Percentiles rank a stretch among this genome's conserved stretches.
Conservation (phyloP, 1,140 invertebrate genomes). For the Saccostrea glomerata region DNA sequence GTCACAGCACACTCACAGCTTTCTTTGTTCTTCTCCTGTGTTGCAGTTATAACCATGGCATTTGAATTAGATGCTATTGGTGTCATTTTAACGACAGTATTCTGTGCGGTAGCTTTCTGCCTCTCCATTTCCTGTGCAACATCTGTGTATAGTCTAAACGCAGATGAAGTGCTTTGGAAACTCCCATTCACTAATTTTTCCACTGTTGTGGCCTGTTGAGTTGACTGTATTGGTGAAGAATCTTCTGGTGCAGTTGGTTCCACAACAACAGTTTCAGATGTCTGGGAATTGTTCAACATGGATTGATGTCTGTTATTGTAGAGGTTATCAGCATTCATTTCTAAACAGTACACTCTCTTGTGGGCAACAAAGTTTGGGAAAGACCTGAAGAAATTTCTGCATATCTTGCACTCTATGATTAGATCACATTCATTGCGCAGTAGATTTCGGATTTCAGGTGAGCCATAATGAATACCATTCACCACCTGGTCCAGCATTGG, state of each 20-base stretch:
- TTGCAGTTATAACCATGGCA: conserved; percentile 65
- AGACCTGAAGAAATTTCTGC: conserved; percentile 90
- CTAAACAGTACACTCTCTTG: conserved; percentile 88
- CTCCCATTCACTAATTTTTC: conserved; percentile 58
- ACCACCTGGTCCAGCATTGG: conserved; percentile 70
- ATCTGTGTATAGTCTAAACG: conserved; percentile 67
- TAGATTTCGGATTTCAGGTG: conserved; percentile 82
- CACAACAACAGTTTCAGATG: conserved; percentile 69
- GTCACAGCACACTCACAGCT: not conserved
- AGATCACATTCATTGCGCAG: conserved; percentile 89
- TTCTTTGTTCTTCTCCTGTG: conserved; percentile 22
- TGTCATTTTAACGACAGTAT: conserved; percentile 45
- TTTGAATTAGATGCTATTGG: conserved; percentile 66
- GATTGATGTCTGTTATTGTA: not conserved
- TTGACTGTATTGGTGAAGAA: conserved; percentile 7
- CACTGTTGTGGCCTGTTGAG: conserved; percentile 16
- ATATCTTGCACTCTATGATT: conserved; percentile 91
- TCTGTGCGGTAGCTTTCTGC: conserved; percentile 53
- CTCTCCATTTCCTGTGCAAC: conserved; percentile 66
- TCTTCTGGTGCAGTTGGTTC: conserved; percentile 66
- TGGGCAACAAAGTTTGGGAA: conserved; percentile 91
- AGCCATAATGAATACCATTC: conserved; percentile 71
- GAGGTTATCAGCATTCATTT: conserved; percentile 55
- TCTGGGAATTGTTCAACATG: conserved; percentile 8
- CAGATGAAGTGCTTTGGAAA: conserved; percentile 65